These are phyloP conservation scores for Lochmaea capreae DNA, from an alignment of 2,888 invertebrate species.

Conservation along the genomic window DNA sequence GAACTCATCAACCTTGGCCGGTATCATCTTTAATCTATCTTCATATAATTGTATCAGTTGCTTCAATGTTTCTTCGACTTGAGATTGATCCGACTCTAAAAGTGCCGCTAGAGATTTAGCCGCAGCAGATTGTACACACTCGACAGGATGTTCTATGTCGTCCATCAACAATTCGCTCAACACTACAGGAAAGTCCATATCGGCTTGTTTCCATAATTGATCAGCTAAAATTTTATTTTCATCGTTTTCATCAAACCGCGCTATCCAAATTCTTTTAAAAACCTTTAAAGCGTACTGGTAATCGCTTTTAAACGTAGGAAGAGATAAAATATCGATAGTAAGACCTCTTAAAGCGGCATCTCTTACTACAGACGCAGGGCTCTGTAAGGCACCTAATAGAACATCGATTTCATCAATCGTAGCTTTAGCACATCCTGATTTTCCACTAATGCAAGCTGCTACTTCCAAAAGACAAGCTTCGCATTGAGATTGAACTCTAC, in stretches of 20 bases:
- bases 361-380: conserved; percentile 77
- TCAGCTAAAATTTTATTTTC: conserved; percentile 76
- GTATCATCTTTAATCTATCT: conserved; percentile 82
- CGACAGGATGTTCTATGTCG: conserved; percentile 84
- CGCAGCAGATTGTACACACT: conserved; percentile 85
- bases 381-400: conserved; percentile 82
- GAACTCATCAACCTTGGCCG: conserved; percentile 89
- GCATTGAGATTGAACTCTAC: conserved; percentile 82
- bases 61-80: conserved; percentile 71
- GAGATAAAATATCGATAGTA: conserved; percentile 71
- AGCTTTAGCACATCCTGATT: conserved; percentile 72
- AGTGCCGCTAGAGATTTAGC: conserved; percentile 82
- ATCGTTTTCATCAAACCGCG: conserved; percentile 82
- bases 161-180: conserved; percentile 71
- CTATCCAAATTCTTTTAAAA: conserved; percentile 83
- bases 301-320: conserved; percentile 73
- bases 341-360: conserved; percentile 85
- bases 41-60: conserved; percentile 79
- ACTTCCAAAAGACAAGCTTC: conserved; percentile 85
- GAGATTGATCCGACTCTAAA: conserved; percentile 68
- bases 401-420: conserved; percentile 79
- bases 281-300: conserved; percentile 72
- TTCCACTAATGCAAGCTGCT: conserved; percentile 79
- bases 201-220: conserved; percentile 72
- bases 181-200: conserved; percentile 67